These are phyloP conservation scores for Scleropages formosus DNA, from an alignment of 2,797 vertebrate genomes.

Conservation along the genomic window DNA sequence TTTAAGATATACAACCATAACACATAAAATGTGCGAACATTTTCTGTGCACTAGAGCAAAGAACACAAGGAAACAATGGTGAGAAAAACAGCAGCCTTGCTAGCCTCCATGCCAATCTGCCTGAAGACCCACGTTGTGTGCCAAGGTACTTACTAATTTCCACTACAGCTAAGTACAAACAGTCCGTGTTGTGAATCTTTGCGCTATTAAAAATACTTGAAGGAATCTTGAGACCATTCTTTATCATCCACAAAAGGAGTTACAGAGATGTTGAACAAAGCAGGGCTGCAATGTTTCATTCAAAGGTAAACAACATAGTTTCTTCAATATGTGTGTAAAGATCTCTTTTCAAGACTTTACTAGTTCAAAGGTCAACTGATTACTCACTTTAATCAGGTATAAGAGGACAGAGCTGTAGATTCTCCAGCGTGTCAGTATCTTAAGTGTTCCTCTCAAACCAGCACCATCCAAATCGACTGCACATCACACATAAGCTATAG, in stretches of 20 bases:
- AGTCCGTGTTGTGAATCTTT: conserved; percentile 21
- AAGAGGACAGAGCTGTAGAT: too few relatives aligned
- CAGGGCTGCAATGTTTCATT: neutral
- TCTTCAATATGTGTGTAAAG: too few relatives aligned
- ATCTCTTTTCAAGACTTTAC: too few relatives aligned
- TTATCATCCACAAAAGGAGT: conserved; percentile 18
- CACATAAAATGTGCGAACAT: neutral
- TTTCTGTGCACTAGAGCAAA: neutral
- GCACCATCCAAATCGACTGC: too few relatives aligned
- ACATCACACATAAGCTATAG: too few relatives aligned
- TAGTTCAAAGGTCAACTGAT: too few relatives aligned
- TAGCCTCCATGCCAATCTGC: neutral
- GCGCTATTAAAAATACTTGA: conserved; percentile 9
- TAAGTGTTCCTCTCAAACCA: too few relatives aligned
- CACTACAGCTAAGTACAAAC: conserved; percentile 16
- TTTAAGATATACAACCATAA: neutral
- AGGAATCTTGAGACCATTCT: conserved; percentile 3
- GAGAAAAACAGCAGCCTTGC: neutral
- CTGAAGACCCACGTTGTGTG: neutral
- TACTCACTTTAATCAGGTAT: too few relatives aligned
- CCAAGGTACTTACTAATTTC: conserved; percentile 23
- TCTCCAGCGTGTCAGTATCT: too few relatives aligned
- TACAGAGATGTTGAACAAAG: neutral
- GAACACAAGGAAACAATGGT: neutral
- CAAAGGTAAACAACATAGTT: neutral